Evolutionary conservation across 2,113 vertebrate genomes (phyloP).

Genomic region (Microcebus jonahi): DNA sequence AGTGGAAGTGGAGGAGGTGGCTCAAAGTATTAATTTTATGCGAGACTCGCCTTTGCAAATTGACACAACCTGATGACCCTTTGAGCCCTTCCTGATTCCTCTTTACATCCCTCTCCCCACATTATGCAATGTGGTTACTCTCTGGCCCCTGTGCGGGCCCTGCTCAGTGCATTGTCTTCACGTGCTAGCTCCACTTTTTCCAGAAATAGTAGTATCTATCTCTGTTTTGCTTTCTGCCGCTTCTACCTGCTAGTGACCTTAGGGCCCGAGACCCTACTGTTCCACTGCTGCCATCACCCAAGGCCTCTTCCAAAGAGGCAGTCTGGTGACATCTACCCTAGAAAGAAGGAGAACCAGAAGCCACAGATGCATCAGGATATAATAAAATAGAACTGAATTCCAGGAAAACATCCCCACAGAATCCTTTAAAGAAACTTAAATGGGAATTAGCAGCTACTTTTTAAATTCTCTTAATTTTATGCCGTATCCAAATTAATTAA

Average conservation of each 20-base stretch:
- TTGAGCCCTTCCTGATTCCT: neutral
- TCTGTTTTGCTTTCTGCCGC: neutral
- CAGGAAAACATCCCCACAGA: neutral
- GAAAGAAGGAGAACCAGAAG: neutral
- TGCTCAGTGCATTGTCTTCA: neutral
- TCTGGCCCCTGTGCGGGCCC: neutral
- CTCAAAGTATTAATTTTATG: neutral
- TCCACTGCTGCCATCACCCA: neutral
- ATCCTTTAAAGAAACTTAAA: neutral
- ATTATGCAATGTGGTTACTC: neutral
- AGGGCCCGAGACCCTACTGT: neutral
- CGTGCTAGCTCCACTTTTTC: neutral
- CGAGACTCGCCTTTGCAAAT: neutral
- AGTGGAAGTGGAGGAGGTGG: neutral
- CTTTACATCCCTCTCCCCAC: neutral
- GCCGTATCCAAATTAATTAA: neutral
- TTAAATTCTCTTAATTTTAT: neutral
- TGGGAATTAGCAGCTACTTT: neutral
- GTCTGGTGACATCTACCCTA: neutral
- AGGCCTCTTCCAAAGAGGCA: neutral
- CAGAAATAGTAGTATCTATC: neutral
- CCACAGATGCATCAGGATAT: neutral
- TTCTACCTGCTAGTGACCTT: neutral
- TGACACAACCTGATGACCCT: rapidly evolving
- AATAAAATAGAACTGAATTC: neutral